phyloP scores from a whole-genome alignment of 2,797 vertebrate genomes.

The Ambastaia sidthimunki region DNA sequence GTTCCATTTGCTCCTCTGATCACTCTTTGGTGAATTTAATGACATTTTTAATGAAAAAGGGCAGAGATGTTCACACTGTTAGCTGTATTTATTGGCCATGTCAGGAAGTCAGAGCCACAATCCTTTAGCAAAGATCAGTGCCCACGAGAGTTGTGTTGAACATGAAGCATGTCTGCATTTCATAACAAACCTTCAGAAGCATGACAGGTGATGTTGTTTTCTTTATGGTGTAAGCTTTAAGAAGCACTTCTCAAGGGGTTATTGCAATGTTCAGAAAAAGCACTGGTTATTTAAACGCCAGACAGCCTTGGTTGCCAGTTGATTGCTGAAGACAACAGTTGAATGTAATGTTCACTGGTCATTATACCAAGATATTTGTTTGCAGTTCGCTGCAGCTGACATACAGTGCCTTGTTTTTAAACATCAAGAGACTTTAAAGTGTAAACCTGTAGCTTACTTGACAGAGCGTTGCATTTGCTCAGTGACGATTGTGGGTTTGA shows the following conservation, averaged over 20 bases:
- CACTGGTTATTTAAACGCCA: not conserved
- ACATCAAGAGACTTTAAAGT: not conserved
- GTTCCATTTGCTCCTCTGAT: not conserved
- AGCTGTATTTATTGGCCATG: conserved; percentile 9
- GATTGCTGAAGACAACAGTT: too few species aligned
- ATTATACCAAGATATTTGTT: too few species aligned
- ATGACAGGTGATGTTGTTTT: not conserved
- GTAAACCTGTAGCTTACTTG: too few species aligned
- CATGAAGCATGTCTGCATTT: not conserved
- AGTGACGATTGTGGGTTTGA: too few species aligned
- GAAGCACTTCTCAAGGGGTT: not conserved
- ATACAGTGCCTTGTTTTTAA: not conserved
- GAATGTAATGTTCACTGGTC: too few species aligned
- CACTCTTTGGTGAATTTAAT: not conserved
- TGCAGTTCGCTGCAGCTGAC: too few species aligned
- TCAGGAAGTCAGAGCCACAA: conserved; percentile 21
- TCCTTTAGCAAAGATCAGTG: conserved; percentile 27
- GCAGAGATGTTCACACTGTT: conserved; percentile 13
- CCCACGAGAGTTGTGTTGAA: conserved; percentile 5
- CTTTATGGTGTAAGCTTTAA: not conserved
- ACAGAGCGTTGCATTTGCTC: too few species aligned
- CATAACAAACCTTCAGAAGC: conserved; percentile 25
- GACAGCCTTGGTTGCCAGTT: not conserved
- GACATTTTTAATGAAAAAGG: not conserved
- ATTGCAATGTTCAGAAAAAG: not conserved